These are phyloP conservation scores for Porites lutea DNA, from an alignment of 64 coral and sea anemone genomes.

Conservation along the genomic window DNA sequence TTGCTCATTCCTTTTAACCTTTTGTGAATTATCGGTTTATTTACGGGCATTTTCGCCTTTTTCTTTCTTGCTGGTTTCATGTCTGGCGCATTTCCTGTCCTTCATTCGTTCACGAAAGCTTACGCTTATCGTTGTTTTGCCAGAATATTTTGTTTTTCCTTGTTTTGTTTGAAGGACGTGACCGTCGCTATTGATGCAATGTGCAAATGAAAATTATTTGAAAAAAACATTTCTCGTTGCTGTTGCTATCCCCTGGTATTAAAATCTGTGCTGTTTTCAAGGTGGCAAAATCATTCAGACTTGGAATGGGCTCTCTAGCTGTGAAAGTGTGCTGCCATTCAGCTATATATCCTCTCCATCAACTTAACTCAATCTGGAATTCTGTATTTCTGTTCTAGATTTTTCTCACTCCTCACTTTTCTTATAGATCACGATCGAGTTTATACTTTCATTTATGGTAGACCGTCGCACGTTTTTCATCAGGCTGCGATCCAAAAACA, in stretches of 20 bases:
- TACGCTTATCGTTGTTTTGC: background rate
- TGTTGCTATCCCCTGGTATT: background rate
- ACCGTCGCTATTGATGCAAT: constrained; percentile 12
- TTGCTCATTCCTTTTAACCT: background rate
- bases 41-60: constrained; percentile 4
- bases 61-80: background rate
- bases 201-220: background rate
- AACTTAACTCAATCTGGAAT: too few species aligned
- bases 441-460: too few species aligned
- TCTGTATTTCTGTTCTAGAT: too few species aligned
- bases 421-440: too few species aligned
- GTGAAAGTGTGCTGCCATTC: too few species aligned
- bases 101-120: background rate
- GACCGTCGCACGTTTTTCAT: too few species aligned
- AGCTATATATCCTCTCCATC: too few species aligned
- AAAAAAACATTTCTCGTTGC: background rate
- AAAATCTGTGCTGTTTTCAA: too few species aligned
- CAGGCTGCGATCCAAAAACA: too few species aligned
- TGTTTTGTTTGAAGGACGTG: constrained; percentile 19
- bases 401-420: too few species aligned
- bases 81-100: constrained; percentile 24
- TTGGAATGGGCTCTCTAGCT: too few species aligned
- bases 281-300: too few species aligned
- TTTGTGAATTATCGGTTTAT: background rate
- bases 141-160: constrained; percentile 29